Evolutionary conservation across 1,140 invertebrate species (phyloP), one percentile per base, ranked within the genome.

Genomic region (Conus betulinus): DNA sequence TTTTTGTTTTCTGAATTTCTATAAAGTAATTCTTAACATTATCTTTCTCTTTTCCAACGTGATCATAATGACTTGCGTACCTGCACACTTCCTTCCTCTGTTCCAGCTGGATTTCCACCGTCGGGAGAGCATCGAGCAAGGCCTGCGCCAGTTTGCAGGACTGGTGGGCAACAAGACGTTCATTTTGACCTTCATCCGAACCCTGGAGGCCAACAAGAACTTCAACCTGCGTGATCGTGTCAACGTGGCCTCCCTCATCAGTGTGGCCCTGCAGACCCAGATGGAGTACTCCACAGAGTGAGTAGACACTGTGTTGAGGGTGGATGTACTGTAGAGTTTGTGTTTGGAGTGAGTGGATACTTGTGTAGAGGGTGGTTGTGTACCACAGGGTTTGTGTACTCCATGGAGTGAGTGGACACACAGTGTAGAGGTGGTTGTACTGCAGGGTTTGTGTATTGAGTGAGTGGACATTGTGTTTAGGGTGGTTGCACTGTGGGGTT

Each of bases 251-350:
- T 99, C 99, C 52, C 96, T 99, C 57, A 99, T 99, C 89, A 99
- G 99, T 98, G 99, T 99, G 20, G 98, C 99, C 71, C 96, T 99
- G 17, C 99, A 99, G 96, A 98, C 98, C 93, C 99, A 99, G 94
- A 99, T 99, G 97, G 99, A 99, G 94, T 99, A 99, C 96, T 99
- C 98, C 94, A 99, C 99, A n/a, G 99, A 99, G 95, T 96, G 91
- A 94, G 95, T 91, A 25, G 39, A 39, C 3, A 39, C 39, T 39
- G 39, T 39, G 39, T 39, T 39, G 39, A 39, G 39, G 39, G 39
- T 39, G 39, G 39, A 1, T 39, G 39, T 39, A 39, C 39, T 3
- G 3, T 3, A 39, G 39, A 3, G 39, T 39, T 39, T 39, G 0
- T 39, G 39, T 39, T 1, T 39, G 39, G 39, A 39, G 39, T 39